A percentile compares a stretch with the other conserved stretches of the same genome.
phyloP scores from a whole-genome alignment of 2,797 vertebrate genomes.

The Choloepus didactylus region DNA sequence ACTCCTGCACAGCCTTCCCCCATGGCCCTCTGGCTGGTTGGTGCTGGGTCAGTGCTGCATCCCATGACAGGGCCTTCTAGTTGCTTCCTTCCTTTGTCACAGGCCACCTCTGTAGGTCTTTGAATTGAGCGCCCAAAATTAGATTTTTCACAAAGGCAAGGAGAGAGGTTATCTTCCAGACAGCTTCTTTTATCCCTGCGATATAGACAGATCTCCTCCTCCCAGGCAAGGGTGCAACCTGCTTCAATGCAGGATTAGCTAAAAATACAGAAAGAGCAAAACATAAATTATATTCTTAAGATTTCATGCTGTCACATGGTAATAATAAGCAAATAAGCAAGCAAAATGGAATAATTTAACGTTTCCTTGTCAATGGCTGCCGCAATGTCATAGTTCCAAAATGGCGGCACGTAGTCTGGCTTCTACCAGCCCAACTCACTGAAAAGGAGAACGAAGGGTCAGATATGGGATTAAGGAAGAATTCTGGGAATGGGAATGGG shows the following conservation, averaged over 20 bases:
- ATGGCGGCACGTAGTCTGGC: not conserved
- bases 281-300: not conserved
- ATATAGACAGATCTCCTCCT: not conserved
- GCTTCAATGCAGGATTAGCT: not conserved
- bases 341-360: not conserved
- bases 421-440: not conserved
- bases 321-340: not conserved
- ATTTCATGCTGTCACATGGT: not conserved
- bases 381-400: not conserved
- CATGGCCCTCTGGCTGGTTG: not conserved
- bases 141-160: not conserved
- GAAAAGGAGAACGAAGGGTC: not conserved
- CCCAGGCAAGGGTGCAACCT: not conserved
- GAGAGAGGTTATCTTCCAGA: not conserved
- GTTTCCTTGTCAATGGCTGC: not conserved
- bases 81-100: not conserved
- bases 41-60: not conserved
- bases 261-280: not conserved
- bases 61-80: not conserved
- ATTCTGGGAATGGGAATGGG: not conserved
- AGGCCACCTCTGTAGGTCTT: not conserved
- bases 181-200: not conserved
- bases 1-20: not conserved
- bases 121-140: not conserved
- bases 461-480: not conserved